Percentiles rank a stretch among this genome's conserved stretches.
Evolutionary conservation across 2,797 vertebrate genomes (phyloP).

Genomic region (Mus minutoides): DNA sequence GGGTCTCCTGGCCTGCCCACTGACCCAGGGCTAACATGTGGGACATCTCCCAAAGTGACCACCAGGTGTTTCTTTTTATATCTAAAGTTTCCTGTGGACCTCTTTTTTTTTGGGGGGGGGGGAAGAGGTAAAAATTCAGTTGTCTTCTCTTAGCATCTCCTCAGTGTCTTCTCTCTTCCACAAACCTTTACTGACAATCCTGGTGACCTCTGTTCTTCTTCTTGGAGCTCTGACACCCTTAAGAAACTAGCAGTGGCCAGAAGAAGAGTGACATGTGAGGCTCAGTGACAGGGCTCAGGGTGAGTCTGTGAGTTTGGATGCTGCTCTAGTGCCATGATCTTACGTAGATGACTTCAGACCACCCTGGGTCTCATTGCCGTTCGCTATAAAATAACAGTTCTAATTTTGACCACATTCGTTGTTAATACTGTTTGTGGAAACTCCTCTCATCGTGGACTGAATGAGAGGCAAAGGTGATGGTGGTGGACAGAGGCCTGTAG

Average conservation of each 20-base stretch:
- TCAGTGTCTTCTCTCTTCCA: not conserved
- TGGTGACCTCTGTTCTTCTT: not conserved
- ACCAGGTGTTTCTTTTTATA: not conserved
- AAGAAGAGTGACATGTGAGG: rapidly evolving
- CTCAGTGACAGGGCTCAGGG: not conserved
- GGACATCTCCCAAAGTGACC: not conserved
- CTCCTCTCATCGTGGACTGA: rapidly evolving
- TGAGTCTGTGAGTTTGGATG: not conserved
- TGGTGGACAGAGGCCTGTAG: not conserved
- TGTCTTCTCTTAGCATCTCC: not conserved
- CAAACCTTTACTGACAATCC: not conserved
- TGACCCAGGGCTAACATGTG: not conserved
- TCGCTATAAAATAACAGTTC: not conserved
- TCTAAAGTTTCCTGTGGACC: not conserved
- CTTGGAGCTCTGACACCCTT: not conserved
- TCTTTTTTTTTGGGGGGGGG: not conserved
- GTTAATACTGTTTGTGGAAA: not conserved
- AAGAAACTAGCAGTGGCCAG: not conserved
- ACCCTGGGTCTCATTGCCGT: not conserved
- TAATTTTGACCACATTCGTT: not conserved
- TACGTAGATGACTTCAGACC: not conserved
- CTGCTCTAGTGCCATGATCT: not conserved
- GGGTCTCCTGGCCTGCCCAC: not conserved
- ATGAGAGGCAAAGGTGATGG: not conserved
- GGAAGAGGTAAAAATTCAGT: not conserved